Evolutionary conservation across 2,888 invertebrate species (phyloP).

Genomic region (Polyploca ridens): DNA sequence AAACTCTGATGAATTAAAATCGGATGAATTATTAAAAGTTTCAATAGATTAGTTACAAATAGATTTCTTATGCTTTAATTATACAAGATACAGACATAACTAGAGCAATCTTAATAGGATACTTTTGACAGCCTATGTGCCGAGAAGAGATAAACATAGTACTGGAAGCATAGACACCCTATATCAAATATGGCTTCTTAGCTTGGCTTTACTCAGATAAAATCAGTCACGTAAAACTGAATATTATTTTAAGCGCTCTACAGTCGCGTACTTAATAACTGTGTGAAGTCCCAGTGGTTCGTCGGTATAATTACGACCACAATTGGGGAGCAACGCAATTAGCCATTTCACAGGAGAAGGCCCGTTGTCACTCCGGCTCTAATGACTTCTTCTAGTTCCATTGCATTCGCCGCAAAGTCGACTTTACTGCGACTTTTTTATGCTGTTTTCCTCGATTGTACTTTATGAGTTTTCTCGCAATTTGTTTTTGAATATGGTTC

Average conservation of each 20-base stretch:
- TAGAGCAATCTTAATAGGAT: no score
- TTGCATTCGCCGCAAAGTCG: conserved; percentile 32
- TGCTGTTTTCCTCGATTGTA: not conserved
- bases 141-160: no score
- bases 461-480: not conserved
- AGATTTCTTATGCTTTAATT: no score
- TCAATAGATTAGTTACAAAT: no score
- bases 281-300: conserved; percentile 25
- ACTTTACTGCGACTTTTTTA: conserved; percentile 32
- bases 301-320: conserved; percentile 52
- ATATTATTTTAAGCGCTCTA: conserved; percentile 16
- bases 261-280: conserved; percentile 38
- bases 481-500: not conserved
- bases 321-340: conserved; percentile 54
- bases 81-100: no score
- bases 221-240: conserved; percentile 2
- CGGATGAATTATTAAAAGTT: no score
- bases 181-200: no score
- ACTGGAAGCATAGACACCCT: no score
- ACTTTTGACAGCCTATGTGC: no score
- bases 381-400: conserved; percentile 45
- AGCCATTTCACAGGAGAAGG: conserved; percentile 43
- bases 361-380: conserved; percentile 49
- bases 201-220: not conserved
- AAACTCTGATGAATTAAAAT: no score